Evolutionary conservation across 2,113 vertebrate species (phyloP), one percentile per base, ranked within the genome.

Genomic region (Peromyscus leucopus): DNA sequence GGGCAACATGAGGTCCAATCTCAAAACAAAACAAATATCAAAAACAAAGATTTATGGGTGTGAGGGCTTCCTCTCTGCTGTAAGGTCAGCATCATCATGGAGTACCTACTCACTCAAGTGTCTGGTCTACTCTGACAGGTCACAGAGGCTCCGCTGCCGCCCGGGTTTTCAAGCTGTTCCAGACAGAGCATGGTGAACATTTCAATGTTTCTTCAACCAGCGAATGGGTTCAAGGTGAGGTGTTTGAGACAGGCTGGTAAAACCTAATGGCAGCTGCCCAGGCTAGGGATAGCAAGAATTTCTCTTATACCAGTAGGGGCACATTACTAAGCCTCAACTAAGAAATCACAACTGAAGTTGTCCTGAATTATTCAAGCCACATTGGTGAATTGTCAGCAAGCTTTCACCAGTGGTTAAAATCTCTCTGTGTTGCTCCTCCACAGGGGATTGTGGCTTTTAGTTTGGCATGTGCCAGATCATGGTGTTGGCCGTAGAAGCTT

Each of bases 191-290:
- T 0, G 99, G 99, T 13, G 99, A 99, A 91, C 91, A 98, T 87
- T 99, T 99, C 93, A 99, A 99, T 0, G 95, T 99, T 51, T 99
- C 99, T 82, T 98, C 98, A 0, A 98, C 98, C 78, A 99, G 99
- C 5, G 99, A 99, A 96, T 99, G 99, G 99, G 98, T 99, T 48
- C 99, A 99, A 99, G 99, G 99, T 99, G 98, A 98, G 96, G 26
- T 0, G 1, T n/a, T 13, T 7, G 13, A 82, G 67, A 7, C 26
- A 1, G 2, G 19, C 46, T 11, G 22, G 67, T 5, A 9, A 63
- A 13, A 15, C 22, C 26, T 0, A 7, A 1, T 1, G 0, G 33
- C 1, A 6, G 31, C 39, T 21, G 2, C 0, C 6, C 39, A 55
- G 63, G 63, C 26, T 15, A 1, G 48, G 75, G 15, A 79, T 33